These are phyloP conservation scores for Linyphia triangularis DNA, from an alignment of 2,888 invertebrate genomes.

Conservation along the genomic window DNA sequence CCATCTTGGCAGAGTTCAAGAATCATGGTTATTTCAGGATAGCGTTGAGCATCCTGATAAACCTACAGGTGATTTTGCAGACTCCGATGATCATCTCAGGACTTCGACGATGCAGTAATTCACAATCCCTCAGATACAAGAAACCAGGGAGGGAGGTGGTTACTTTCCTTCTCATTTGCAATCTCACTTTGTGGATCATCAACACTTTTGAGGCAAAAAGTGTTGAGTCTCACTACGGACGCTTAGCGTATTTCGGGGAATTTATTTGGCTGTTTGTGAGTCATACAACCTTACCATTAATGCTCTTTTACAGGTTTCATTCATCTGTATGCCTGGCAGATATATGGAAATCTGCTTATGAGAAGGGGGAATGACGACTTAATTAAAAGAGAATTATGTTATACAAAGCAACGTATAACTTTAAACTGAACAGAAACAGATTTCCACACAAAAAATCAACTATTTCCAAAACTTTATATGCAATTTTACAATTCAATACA, in stretches of 20 bases:
- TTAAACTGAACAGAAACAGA: too few species aligned
- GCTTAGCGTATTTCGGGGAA: constrained; percentile 86
- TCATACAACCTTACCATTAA: constrained; percentile 86
- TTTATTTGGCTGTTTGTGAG: constrained; percentile 87
- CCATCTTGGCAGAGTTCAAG: constrained; percentile 65
- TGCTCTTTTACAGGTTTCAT: constrained; percentile 89
- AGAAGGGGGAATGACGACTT: constrained; percentile 82
- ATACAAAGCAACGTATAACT: too few species aligned
- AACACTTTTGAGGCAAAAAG: constrained; percentile 86
- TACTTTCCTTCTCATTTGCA: constrained; percentile 87
- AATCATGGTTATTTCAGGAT: constrained; percentile 36
- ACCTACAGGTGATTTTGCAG: constrained; percentile 86
- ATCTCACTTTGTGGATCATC: constrained; percentile 88
- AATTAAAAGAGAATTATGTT: too few species aligned
- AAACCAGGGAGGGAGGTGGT: constrained; percentile 88
- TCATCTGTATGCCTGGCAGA: constrained; percentile 89
- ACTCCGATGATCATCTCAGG: constrained; percentile 87
- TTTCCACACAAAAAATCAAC: too few species aligned
- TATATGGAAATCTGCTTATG: constrained; percentile 88
- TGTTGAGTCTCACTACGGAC: constrained; percentile 82
- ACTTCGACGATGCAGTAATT: constrained; percentile 86
- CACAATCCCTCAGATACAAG: constrained; percentile 83
- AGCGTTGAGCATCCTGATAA: constrained; percentile 64
- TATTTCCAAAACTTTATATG: too few species aligned
- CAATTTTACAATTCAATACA: too few species aligned